phyloP scores from a whole-genome alignment of 2,888 invertebrate genomes.

The Drymonia ruficornis region DNA sequence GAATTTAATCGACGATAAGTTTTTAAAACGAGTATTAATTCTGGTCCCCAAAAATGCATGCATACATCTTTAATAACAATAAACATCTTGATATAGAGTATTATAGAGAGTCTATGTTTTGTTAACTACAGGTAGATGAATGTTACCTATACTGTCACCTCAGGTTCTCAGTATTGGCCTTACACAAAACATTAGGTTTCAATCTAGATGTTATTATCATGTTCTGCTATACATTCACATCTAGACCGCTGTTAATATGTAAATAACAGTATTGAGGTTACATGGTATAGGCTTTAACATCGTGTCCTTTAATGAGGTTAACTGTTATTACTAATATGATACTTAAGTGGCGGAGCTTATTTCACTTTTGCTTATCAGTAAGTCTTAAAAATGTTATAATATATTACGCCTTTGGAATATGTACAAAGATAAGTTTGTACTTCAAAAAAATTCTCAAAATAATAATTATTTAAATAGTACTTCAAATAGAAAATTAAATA shows the following conservation, averaged over 20 bases:
- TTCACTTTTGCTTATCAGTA: not conserved
- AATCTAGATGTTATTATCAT: slow-evolving; percentile 18
- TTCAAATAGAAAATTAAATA: too few species aligned
- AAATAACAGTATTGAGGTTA: slow-evolving; percentile 22
- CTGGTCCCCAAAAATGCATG: too few species aligned
- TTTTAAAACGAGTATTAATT: too few species aligned
- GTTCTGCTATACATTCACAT: slow-evolving; percentile 1
- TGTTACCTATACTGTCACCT: too few species aligned
- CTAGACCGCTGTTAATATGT: slow-evolving; percentile 16
- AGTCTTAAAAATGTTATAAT: not conserved
- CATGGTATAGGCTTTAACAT: slow-evolving; percentile 21
- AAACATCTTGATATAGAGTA: too few species aligned
- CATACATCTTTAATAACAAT: too few species aligned
- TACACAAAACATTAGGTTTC: slow-evolving; percentile 7
- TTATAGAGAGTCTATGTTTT: too few species aligned
- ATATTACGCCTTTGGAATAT: not conserved
- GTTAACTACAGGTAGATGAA: too few species aligned
- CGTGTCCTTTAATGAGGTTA: slow-evolving; percentile 32
- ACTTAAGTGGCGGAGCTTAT: not conserved
- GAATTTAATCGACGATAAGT: too few species aligned
- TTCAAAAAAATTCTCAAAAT: too few species aligned
- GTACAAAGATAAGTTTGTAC: not conserved
- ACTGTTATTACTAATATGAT: slow-evolving; percentile 26
- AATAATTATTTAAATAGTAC: too few species aligned
- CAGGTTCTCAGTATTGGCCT: not conserved